Evolutionary conservation across 1,140 invertebrate genomes (phyloP), one percentile per base, ranked within the genome.

Genomic region (Orussus abietinus): DNA sequence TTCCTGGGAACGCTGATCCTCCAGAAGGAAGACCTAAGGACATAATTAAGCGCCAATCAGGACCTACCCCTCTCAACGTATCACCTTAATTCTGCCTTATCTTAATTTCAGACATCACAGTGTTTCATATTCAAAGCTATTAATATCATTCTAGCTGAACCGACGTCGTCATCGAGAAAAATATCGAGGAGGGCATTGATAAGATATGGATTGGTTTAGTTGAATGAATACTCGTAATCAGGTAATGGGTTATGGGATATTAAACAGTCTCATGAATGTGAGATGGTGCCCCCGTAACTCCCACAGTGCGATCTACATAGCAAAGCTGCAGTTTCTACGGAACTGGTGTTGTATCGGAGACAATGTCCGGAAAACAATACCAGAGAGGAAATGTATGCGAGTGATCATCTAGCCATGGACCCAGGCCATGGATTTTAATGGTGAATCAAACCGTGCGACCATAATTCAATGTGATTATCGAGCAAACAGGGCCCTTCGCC

Each of bases 1-100:
- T 11, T 71, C 66, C 19, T 75, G 66, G 5, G 53, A 29, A 18
- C 78, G 69, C 46, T 85, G 83, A 55, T 77, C 76, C 53, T 85
- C 82, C 50, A 85, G 50, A 7, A 84, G 69, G 63, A 85, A 84
- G 22, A 85, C 82, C 83, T 84, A 60, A 18, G 56, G 38, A 40
- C n/a, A n/a, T n/a, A n/a, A n/a, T n/a, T n/a, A n/a, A n/a, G n/a
- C n/a, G n/a, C n/a, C n/a, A n/a, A n/a, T n/a, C n/a, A n/a, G n/a
- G n/a, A n/a, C n/a, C n/a, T n/a, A n/a, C n/a, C n/a, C n/a, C n/a
- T n/a, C n/a, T n/a, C n/a, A n/a, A n/a, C n/a, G n/a, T n/a, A n/a
- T n/a, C 4, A 38, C 10, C 14, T 26, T 20, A 21, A 36, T 10
- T 6, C 22, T 26, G 35, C 21, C 21, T 37, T n/a, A n/a, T n/a